These are phyloP conservation scores for Caenorhabditis tropicalis DNA, from an alignment of 1,140 invertebrate species.

Conservation along the genomic window DNA sequence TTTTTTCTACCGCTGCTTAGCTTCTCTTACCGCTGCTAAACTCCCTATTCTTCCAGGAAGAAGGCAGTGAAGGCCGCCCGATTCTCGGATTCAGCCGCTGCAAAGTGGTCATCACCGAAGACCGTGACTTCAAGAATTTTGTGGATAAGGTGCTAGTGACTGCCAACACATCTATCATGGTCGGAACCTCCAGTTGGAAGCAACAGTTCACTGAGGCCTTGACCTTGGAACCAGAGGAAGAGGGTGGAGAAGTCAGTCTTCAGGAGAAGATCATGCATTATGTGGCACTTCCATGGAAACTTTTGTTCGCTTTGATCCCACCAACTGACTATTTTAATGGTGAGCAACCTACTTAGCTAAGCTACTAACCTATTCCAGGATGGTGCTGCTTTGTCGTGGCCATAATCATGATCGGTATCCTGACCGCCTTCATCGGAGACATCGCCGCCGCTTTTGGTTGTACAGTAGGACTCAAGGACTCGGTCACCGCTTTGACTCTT, in stretches of 20 bases:
- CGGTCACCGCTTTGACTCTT: slow-evolving; percentile 93
- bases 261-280: slow-evolving; percentile 88
- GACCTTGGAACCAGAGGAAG: slow-evolving; percentile 77
- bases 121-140: slow-evolving; percentile 90
- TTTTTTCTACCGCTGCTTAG: no score
- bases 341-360: slow-evolving; percentile 12
- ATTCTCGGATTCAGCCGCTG: slow-evolving; percentile 82
- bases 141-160: slow-evolving; percentile 78
- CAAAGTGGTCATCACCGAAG: slow-evolving; percentile 90
- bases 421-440: slow-evolving; percentile 94
- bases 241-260: slow-evolving; percentile 56
- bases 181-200: slow-evolving; percentile 95
- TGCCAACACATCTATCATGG: slow-evolving; percentile 88
- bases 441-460: slow-evolving; percentile 94
- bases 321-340: slow-evolving; percentile 80
- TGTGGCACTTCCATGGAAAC: slow-evolving; percentile 94
- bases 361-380: slow-evolving; percentile 74
- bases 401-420: slow-evolving; percentile 89
- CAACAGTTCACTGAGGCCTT: slow-evolving; percentile 96
- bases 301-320: slow-evolving; percentile 94
- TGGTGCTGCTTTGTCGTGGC: slow-evolving; percentile 91
- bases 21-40: not conserved
- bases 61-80: slow-evolving; percentile 85
- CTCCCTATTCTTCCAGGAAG: slow-evolving; percentile 74
- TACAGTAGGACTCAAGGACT: slow-evolving; percentile 92